These are phyloP conservation scores for Sabellastarte sp. DNA, from an alignment of 2,888 invertebrate genomes.

Conservation along the genomic window DNA sequence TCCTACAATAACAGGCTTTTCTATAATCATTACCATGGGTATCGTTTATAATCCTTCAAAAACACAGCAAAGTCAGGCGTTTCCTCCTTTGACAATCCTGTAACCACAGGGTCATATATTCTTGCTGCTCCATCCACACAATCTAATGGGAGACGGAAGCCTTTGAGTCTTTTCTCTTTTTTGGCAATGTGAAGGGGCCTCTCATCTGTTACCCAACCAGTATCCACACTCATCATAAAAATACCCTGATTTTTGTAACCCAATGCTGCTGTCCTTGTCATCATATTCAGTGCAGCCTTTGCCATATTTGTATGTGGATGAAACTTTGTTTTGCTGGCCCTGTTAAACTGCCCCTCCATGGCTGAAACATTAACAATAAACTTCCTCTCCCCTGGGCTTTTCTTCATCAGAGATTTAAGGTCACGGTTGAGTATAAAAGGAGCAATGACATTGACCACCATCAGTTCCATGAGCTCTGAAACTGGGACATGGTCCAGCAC, in stretches of 20 bases:
- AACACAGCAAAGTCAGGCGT: slow-evolving; percentile 15
- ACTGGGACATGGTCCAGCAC: slow-evolving; percentile 11
- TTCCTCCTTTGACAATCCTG: background rate
- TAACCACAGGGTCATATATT: slow-evolving; percentile 9
- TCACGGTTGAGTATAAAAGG: slow-evolving; percentile 18
- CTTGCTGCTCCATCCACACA: slow-evolving; percentile 17
- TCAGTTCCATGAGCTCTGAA: slow-evolving; percentile 14
- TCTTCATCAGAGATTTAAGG: slow-evolving; percentile 4
- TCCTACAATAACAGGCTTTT: too few relatives aligned
- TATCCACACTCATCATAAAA: slow-evolving; percentile 19
- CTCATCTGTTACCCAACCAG: slow-evolving; percentile 21
- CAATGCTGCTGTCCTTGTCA: slow-evolving; percentile 17
- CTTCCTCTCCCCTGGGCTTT: slow-evolving; percentile 4
- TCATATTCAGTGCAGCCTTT: slow-evolving; percentile 21
- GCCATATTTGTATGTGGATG: slow-evolving; percentile 24
- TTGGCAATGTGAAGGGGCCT: slow-evolving; percentile 12
- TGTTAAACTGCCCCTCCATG: slow-evolving; percentile 19
- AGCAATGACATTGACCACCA: slow-evolving; percentile 13
- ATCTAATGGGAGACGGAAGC: slow-evolving; percentile 15
- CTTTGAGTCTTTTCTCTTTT: slow-evolving; percentile 9
- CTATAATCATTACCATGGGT: slow-evolving; percentile 22
- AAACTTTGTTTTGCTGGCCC: slow-evolving; percentile 9
- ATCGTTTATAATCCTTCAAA: slow-evolving; percentile 14
- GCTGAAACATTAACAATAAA: slow-evolving; percentile 20
- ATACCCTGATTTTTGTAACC: slow-evolving; percentile 7